phyloP scores from a whole-genome alignment of 2,888 invertebrate species.

The Dryococelus australis region DNA sequence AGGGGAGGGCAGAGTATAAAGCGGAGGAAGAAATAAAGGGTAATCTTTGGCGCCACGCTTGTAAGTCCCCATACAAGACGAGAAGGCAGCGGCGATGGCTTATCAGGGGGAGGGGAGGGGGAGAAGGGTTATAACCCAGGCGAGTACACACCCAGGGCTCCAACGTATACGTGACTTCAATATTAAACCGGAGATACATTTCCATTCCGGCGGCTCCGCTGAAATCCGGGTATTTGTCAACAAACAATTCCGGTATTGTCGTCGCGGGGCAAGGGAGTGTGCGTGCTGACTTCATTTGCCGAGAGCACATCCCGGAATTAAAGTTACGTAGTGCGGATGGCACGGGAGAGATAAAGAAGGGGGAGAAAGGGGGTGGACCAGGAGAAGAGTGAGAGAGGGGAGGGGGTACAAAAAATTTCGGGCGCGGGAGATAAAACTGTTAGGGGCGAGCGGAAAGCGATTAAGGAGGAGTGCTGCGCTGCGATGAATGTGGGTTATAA shows the following conservation, averaged over 20 bases:
- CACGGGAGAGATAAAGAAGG: not conserved
- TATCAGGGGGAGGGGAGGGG: not conserved
- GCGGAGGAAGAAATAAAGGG: not conserved
- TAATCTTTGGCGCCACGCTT: not conserved
- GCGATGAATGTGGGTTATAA: not conserved
- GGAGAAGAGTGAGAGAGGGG: not conserved
- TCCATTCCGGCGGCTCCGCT: not conserved
- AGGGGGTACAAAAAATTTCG: not conserved
- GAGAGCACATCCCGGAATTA: constrained; percentile 26
- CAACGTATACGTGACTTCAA: constrained; percentile 20
- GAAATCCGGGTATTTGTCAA: constrained; percentile 28
- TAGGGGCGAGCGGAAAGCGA: constrained; percentile 18
- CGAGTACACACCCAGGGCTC: not conserved
- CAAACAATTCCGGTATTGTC: constrained; percentile 28
- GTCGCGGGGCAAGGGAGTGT: not conserved
- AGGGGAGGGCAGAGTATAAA: not conserved
- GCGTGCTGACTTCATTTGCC: constrained; percentile 23
- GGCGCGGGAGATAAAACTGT: not conserved
- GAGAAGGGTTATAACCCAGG: not conserved
- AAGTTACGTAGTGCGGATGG: constrained; percentile 16
- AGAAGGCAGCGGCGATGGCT: not conserved
- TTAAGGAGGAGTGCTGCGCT: not conserved
- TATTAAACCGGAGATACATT: constrained; percentile 29
- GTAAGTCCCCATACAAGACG: not conserved
- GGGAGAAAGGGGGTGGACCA: not conserved